Conservation (phyloP, 2,888 invertebrate species). For the Xiphydria camelus region DNA sequence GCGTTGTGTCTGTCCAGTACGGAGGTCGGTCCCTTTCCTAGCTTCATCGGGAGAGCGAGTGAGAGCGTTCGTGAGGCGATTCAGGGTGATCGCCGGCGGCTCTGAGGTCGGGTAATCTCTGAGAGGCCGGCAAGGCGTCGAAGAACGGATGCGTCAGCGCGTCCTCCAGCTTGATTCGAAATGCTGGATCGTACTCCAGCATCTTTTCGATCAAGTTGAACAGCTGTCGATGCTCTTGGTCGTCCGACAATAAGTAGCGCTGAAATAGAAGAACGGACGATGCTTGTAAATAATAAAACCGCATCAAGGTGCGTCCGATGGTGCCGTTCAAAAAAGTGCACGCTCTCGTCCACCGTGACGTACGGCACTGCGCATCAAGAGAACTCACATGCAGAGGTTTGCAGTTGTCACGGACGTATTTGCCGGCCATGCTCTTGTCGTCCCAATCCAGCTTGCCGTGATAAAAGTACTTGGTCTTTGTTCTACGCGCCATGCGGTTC, state of each 20-base stretch:
- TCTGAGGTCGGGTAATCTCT: slow-evolving; percentile 67
- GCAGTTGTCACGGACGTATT: slow-evolving; percentile 97
- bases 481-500: slow-evolving; percentile 86
- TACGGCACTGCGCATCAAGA: no score
- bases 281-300: no score
- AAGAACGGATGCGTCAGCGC: slow-evolving; percentile 94
- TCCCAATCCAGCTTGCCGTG: slow-evolving; percentile 98
- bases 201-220: slow-evolving; percentile 94
- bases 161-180: slow-evolving; percentile 84
- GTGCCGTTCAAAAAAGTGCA: no score
- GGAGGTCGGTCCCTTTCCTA: slow-evolving; percentile 53
- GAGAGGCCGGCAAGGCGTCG: slow-evolving; percentile 78
- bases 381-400: slow-evolving; percentile 86
- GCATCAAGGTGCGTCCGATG: no score
- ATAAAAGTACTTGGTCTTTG: slow-evolving; percentile 97
- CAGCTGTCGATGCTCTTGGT: slow-evolving; percentile 88
- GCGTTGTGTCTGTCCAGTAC: slow-evolving; percentile 39
- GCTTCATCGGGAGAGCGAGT: slow-evolving; percentile 75
- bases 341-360: no score
- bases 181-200: slow-evolving; percentile 95
- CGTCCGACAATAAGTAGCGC: slow-evolving; percentile 87
- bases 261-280: slow-evolving; percentile 59
- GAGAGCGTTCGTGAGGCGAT: slow-evolving; percentile 67
- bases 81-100: slow-evolving; percentile 59
- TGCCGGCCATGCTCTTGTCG: slow-evolving; percentile 92